Conservation (phyloP, 2,797 vertebrate genomes). For the Cuniculus paca region DNA sequence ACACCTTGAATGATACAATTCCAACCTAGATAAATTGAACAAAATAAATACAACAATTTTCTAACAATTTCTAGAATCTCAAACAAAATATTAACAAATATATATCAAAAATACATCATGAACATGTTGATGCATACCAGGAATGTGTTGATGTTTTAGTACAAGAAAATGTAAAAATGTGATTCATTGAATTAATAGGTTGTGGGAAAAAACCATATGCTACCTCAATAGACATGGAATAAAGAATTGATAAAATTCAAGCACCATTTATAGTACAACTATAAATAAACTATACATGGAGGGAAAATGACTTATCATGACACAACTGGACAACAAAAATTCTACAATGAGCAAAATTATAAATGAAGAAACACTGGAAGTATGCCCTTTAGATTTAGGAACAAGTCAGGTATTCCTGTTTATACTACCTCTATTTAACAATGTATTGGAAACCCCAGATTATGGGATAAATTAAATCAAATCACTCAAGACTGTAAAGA, state of each 20-base stretch:
- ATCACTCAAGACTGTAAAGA: neutral
- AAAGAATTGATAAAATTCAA: neutral
- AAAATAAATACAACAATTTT: neutral
- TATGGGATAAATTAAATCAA: neutral
- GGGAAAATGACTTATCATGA: neutral
- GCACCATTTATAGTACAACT: neutral
- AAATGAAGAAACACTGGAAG: neutral
- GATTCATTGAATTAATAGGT: neutral
- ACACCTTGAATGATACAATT: neutral
- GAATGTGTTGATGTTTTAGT: neutral
- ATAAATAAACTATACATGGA: neutral
- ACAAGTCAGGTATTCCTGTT: neutral
- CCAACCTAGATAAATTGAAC: neutral
- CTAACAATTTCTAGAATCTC: neutral
- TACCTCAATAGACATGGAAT: neutral
- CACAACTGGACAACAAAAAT: neutral
- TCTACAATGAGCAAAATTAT: neutral
- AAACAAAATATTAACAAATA: constrained; percentile 3
- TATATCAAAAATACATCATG: neutral
- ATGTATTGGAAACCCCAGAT: neutral
- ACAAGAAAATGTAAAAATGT: neutral
- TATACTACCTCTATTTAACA: neutral
- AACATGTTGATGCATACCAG: neutral
- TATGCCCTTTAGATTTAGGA: neutral
- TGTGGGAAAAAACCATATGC: neutral